Conservation (phyloP, 1,140 invertebrate genomes). For the Helicoverpa armigera region DNA sequence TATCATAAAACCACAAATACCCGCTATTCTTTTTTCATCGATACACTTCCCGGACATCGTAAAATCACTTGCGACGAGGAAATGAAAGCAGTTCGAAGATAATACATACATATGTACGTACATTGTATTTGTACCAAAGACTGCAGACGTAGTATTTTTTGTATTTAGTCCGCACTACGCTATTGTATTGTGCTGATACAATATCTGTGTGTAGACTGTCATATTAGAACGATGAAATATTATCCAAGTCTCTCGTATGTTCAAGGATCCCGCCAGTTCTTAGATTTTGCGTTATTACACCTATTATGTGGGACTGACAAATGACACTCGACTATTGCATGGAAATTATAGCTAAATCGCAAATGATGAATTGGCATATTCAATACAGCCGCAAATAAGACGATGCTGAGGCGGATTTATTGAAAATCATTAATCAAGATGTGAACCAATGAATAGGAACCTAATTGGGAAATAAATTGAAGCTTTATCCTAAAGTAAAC, state of each 20-base stretch:
- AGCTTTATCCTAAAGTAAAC: background rate
- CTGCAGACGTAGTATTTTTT: too few species aligned
- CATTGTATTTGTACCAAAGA: background rate
- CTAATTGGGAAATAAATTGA: conserved; percentile 4
- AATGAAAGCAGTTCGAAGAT: conserved; percentile 37
- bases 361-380: conserved; percentile 27
- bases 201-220: conserved; percentile 27
- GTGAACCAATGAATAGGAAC: conserved; percentile 11
- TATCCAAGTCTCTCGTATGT: conserved; percentile 11
- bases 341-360: background rate
- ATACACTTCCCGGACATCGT: conserved; percentile 47
- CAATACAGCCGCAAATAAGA: conserved; percentile 15
- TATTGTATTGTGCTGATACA: conserved; percentile 4
- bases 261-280: conserved; percentile 32
- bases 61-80: conserved; percentile 44
- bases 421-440: conserved; percentile 23
- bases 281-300: conserved; percentile 23
- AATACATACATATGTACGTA: background rate
- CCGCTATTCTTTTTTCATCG: conserved; percentile 27
- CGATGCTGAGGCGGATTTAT: background rate
- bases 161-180: background rate
- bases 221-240: conserved; percentile 27
- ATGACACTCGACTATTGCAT: conserved; percentile 22
- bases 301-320: conserved; percentile 28
- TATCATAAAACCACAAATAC: conserved; percentile 14